Conservation (phyloP, 2,888 invertebrate genomes). For the Ormia ochracea region DNA sequence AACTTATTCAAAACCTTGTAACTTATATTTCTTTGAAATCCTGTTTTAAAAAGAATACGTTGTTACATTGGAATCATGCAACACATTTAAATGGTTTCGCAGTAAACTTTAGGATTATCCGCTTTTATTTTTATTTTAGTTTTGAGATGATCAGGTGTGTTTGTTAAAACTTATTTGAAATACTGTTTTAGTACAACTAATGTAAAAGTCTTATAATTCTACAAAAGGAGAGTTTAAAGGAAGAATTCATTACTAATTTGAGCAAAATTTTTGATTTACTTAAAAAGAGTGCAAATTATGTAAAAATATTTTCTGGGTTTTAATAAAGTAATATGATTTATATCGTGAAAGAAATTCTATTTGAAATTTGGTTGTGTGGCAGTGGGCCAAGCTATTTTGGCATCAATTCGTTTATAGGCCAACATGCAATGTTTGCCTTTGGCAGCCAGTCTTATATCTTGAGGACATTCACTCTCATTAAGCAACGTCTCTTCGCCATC, state of each 20-base stretch:
- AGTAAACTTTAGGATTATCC: neutral
- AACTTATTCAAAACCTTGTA: constrained; percentile 11
- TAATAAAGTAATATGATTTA: constrained; percentile 45
- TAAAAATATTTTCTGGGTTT: constrained; percentile 18
- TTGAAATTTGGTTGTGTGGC: constrained; percentile 67
- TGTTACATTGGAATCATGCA: constrained; percentile 23
- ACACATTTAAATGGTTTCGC: constrained; percentile 28
- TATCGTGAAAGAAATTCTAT: constrained; percentile 8
- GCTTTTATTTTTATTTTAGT: constrained; percentile 11
- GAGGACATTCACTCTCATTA: constrained; percentile 92
- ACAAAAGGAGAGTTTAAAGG: constrained; percentile 18
- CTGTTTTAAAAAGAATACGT: constrained; percentile 24
- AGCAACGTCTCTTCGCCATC: constrained; percentile 95
- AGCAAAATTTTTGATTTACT: constrained; percentile 45
- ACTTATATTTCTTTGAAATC: constrained; percentile 40
- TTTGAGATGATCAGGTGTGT: constrained; percentile 11
- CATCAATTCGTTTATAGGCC: constrained; percentile 96
- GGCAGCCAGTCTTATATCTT: constrained; percentile 86
- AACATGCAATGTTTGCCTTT: constrained; percentile 91
- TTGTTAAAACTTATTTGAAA: constrained; percentile 57
- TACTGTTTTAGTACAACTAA: constrained; percentile 62
- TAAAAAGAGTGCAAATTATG: constrained; percentile 44
- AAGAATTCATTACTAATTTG: constrained; percentile 44
- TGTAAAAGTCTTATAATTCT: constrained; percentile 45
- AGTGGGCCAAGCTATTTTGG: constrained; percentile 97